phyloP scores from a whole-genome alignment of 2,113 vertebrate genomes.

The Oryzias celebensis region DNA sequence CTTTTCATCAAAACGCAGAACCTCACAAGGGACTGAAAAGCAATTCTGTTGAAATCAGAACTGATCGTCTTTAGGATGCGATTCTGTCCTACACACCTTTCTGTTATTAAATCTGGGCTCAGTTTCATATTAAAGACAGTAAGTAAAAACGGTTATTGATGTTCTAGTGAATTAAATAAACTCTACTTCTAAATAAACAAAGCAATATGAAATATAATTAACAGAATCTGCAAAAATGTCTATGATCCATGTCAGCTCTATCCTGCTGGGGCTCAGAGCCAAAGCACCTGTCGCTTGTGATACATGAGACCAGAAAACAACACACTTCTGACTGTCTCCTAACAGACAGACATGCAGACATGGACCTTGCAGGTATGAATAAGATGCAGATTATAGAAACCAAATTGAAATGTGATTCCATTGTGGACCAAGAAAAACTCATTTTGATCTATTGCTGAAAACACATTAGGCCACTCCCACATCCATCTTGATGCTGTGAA shows the following conservation, averaged over 20 bases:
- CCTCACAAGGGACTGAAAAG: conserved; percentile 1
- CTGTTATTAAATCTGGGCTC: too few species aligned
- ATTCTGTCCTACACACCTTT: too few species aligned
- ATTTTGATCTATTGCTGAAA: neutral
- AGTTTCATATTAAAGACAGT: too few species aligned
- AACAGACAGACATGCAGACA: neutral
- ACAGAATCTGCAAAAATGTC: neutral
- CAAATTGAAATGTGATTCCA: neutral
- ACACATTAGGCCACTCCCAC: neutral
- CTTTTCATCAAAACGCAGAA: neutral
- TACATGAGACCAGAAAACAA: conserved; percentile 5
- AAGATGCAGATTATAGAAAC: neutral
- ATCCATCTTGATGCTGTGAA: neutral
- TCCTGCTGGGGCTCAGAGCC: neutral
- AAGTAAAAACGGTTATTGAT: too few species aligned
- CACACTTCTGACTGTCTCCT: neutral
- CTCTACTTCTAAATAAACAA: too few species aligned
- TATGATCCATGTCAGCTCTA: neutral
- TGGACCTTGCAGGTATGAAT: neutral
- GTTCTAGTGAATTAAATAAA: too few species aligned
- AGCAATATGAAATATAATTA: neutral
- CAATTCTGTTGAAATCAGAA: neutral
- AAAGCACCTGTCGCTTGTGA: conserved; percentile 21
- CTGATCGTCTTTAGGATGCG: too few species aligned
- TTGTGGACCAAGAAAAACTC: neutral